Base-by-base conservation (phyloP, 2,113 vertebrate genomes). In the Pyxicephalus adspersus region DNA sequence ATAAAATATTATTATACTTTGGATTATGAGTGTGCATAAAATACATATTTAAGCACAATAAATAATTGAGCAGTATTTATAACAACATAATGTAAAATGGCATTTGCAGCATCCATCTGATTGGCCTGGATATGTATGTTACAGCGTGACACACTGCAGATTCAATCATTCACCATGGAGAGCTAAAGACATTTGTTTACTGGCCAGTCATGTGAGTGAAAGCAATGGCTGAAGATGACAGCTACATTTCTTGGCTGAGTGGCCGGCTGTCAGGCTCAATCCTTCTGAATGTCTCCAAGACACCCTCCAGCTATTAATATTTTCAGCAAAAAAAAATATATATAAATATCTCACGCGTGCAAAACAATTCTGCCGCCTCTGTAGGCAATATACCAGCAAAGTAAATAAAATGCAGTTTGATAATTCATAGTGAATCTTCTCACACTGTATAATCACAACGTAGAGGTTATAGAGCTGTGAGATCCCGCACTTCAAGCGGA, bases 131-230 rank as follows among this genome's bases (percentile, higher is more conserved):
- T 85, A 83, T 84, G 67, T 80, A 76, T 8, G 81, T 65, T 54
- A 77, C 28, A 83, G 64, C 85, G 60, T 91, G 85, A 87, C 64
- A 87, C 74, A 84, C 8, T 86, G 52, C 66, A 77, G 83, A 31
- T 77, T 83, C 6, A 83, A 84, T 78, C 76, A 85, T 77, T 89
- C 86, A 89, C 50, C 70, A 86, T 65, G 28, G 25, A 85, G 84
- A 83, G 85, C 86, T 83, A 86, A 78, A 89, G 75, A 88, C 83
- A 89, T 89, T 91, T 91, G 88, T 88, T 90, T 91, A 89, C 80
- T 84, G 83, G 87, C 85, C 83, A 88, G n/a, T 61, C 84, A 87
- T 68, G 83, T 88, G 87, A 85, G 76, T 73, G 18, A 89, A 87
- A 84, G 72, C 80, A 83, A 88, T 65, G 85, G 76, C 77, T 83